Conservation (phyloP, 2,113 vertebrate species). For the Pangasianodon gigas region DNA sequence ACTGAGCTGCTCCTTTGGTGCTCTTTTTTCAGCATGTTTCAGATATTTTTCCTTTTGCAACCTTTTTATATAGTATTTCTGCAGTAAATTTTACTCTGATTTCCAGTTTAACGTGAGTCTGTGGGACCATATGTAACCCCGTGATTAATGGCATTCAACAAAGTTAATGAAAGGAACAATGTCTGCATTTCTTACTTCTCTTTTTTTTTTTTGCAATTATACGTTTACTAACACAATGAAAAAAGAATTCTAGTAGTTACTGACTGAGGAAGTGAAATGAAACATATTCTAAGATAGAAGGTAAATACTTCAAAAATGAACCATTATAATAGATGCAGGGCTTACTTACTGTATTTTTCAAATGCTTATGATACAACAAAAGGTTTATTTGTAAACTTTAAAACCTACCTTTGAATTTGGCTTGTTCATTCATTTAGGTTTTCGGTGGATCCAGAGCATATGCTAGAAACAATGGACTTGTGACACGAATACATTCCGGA, state of each 20-base stretch:
- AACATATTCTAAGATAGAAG: not conserved
- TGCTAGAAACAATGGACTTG: not conserved
- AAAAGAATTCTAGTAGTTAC: constrained; percentile 18
- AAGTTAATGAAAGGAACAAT: constrained; percentile 44
- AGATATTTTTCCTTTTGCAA: constrained; percentile 31
- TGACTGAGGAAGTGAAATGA: constrained; percentile 10
- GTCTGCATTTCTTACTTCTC: constrained; percentile 33
- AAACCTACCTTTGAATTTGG: not conserved
- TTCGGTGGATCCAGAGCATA: not conserved
- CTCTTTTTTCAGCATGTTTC: constrained; percentile 42
- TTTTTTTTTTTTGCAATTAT: constrained; percentile 6
- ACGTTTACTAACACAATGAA: constrained; percentile 9
- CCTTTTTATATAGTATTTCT: constrained; percentile 34
- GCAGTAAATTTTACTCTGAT: constrained; percentile 51
- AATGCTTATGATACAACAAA: not conserved
- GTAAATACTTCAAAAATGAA: not conserved
- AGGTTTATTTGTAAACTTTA: not conserved
- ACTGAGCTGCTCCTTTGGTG: constrained; percentile 26
- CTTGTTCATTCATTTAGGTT: not conserved
- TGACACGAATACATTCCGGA: not conserved
- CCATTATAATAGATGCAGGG: not conserved
- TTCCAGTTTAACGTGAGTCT: constrained; percentile 45
- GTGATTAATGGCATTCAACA: constrained; percentile 49
- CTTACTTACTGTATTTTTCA: not conserved
- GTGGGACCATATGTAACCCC: constrained; percentile 38